Base-by-base conservation (phyloP, 2,113 vertebrate genomes). In the Chaetodon auriga region DNA sequence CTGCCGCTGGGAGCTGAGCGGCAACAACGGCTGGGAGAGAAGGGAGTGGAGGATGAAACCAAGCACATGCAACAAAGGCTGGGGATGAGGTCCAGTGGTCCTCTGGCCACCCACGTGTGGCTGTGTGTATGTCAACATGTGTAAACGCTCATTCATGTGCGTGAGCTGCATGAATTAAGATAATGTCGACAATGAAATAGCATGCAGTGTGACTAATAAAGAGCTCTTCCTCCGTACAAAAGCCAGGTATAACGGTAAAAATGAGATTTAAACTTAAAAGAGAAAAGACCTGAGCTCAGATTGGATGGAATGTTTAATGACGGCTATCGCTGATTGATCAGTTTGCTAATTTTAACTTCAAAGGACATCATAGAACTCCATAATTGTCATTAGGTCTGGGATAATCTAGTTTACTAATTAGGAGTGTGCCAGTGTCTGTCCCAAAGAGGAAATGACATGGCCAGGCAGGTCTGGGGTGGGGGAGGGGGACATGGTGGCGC, bases 391-490 rank as follows among this genome's bases (percentile, higher is more conserved):
- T 93, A 90, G 57, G 81, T 79, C 80, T 30, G 12, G 19, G 83
- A 76, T 94, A 93, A 94, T 94, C 85, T 78, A 23, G 62, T 94
- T 94, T 76, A 76, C 70, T 81, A 77, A 94, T 93, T 92, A 92
- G 81, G 66, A 90, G 84, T 70, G 78, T 84, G 84, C 86, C 88
- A 91, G 89, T 64, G 80, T 58, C 75, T n/a, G 63, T 87, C 85
- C 87, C 74, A 77, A 83, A 83, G 90, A 92, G 92, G 92, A 94
- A 94, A 93, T 94, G 75, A 86, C 83, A 91, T 21, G 81, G 72
- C 53, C 65, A 51, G 63, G 73, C 88, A 86, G 80, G 75, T 89
- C 72, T 82, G 86, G 70, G 74, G 5, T 49, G 75, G 80, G 69
- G 80, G 75, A 46, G 79, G 66, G 76, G 87, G 86, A 78, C 68